phyloP scores from a whole-genome alignment of 2,797 vertebrate genomes.

The Geotria australis region DNA sequence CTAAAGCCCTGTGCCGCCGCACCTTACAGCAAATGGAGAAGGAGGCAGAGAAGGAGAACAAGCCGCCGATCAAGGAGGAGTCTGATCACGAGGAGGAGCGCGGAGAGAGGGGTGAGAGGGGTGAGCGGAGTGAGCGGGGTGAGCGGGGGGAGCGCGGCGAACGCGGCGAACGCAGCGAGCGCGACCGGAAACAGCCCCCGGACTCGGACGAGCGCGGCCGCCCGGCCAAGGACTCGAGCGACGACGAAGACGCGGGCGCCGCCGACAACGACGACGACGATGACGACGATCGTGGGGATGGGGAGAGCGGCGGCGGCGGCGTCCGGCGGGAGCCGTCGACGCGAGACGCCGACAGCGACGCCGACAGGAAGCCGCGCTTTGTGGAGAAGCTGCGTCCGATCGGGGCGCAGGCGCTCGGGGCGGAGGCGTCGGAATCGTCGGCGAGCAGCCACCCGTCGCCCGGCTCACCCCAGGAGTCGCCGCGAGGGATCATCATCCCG shows the following conservation, averaged over 20 bases:
- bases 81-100: conserved; percentile 50
- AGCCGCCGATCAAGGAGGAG: conserved; percentile 56
- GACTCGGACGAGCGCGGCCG: no score
- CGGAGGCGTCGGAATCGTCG: conserved; percentile 72
- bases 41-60: conserved; percentile 63
- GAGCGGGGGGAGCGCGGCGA: background rate
- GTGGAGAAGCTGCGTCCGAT: background rate
- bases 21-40: conserved; percentile 49
- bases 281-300: no score
- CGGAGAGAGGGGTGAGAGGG: conserved; percentile 12
- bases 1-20: background rate
- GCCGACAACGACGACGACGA: background rate
- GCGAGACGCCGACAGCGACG: conserved; percentile 13
- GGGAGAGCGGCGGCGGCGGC: conserved; percentile 19
- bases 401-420: conserved; percentile 34
- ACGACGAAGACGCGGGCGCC: background rate
- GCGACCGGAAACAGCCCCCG: no score
- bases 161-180: no score
- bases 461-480: conserved; percentile 66
- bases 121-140: background rate
- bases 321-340: conserved; percentile 29
- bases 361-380: conserved; percentile 9
- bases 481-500: conserved; percentile 91
- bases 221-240: background rate
- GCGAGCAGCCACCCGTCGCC: conserved; percentile 66